Percentiles rank a stretch among this genome's conserved stretches.
phyloP scores from a whole-genome alignment of 2,113 vertebrate species.

The Semnornis frantzii region DNA sequence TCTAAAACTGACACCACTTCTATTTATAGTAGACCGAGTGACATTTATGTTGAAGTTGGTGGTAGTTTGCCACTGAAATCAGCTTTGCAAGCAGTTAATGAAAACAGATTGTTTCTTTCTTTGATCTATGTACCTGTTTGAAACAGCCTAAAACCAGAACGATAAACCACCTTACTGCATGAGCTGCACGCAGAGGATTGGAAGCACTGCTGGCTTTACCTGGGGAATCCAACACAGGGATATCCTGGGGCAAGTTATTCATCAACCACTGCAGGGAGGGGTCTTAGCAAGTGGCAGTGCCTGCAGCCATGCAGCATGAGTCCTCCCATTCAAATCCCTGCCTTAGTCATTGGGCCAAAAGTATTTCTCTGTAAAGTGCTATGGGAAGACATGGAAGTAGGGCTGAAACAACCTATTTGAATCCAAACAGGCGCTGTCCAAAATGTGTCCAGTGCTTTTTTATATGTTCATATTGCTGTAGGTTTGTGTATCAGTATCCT shows the following conservation, averaged over 20 bases:
- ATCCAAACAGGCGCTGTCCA: not conserved
- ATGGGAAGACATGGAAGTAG: not conserved
- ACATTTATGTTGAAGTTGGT: not conserved
- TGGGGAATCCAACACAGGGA: not conserved
- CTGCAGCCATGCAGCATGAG: not conserved
- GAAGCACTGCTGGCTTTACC: not conserved
- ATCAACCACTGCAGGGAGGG: fast-evolving
- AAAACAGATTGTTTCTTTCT: not conserved
- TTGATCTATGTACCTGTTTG: not conserved
- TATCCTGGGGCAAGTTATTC: not conserved
- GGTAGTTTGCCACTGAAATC: not conserved
- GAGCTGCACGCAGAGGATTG: not conserved
- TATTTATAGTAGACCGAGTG: not conserved
- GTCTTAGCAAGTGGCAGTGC: not conserved
- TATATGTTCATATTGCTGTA: not conserved
- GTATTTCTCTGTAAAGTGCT: not conserved
- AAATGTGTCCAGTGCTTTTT: not conserved
- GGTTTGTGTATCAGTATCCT: not conserved
- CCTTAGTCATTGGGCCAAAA: not conserved
- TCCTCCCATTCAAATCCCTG: not conserved
- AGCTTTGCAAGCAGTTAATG: not conserved
- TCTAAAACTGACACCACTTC: slow-evolving; percentile 17
- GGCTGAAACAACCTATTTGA: not conserved
- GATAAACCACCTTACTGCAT: not conserved
- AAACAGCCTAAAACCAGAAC: not conserved